Conservation (phyloP, 2,888 invertebrate species). For the Sarcophaga caerulescens region DNA sequence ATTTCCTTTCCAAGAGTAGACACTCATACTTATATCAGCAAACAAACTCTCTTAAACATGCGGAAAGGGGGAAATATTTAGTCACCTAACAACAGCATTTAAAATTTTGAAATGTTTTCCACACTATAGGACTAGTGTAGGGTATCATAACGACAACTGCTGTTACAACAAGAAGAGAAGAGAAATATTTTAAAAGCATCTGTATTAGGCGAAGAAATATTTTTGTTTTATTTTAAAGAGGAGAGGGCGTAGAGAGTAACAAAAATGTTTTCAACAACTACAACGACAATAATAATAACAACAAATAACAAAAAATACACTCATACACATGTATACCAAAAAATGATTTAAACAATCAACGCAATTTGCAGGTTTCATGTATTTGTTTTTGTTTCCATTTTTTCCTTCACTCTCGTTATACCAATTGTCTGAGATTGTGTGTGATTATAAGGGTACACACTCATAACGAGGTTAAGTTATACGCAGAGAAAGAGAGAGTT, state of each 20-base stretch:
- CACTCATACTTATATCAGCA: too few relatives aligned
- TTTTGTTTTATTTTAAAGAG: too few relatives aligned
- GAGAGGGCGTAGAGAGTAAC: too few relatives aligned
- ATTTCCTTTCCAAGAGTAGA: constrained; percentile 43
- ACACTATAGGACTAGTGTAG: too few relatives aligned
- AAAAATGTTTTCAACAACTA: too few relatives aligned
- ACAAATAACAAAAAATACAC: too few relatives aligned
- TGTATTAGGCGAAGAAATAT: too few relatives aligned
- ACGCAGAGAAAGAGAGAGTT: background rate
- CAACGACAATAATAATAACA: too few relatives aligned
- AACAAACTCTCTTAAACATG: too few relatives aligned
- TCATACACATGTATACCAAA: background rate
- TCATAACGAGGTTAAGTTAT: constrained; percentile 12
- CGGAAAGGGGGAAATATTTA: background rate
- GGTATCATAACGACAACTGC: background rate
- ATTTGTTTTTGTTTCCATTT: constrained; percentile 4
- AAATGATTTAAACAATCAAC: constrained; percentile 32
- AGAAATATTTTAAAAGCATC: background rate
- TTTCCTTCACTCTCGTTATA: background rate
- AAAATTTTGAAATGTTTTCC: background rate
- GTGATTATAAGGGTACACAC: background rate
- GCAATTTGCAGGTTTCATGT: constrained; percentile 29
- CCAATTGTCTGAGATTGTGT: background rate
- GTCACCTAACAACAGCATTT: constrained; percentile 11
- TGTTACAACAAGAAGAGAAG: background rate